Evolutionary conservation across 2,797 vertebrate species (phyloP).

Genomic region (Champsocephalus gunnari): DNA sequence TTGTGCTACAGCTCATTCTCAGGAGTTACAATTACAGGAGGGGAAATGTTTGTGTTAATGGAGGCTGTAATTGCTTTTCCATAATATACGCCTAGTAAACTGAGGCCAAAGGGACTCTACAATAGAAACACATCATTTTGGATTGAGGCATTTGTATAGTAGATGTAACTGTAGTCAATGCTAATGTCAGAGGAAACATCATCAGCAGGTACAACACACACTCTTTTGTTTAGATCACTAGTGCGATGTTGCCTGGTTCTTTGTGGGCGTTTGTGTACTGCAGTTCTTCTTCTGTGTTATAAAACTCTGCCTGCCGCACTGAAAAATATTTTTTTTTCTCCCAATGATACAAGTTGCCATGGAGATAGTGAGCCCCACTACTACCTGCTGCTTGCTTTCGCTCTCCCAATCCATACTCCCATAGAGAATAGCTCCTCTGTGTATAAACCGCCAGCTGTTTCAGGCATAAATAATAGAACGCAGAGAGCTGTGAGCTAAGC

Average conservation of each 20-base stretch:
- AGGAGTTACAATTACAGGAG: slow-evolving; percentile 47
- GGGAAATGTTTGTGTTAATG: slow-evolving; percentile 65
- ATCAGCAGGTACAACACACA: slow-evolving; percentile 40
- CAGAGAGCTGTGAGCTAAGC: slow-evolving; percentile 80
- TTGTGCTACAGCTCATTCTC: slow-evolving; percentile 22
- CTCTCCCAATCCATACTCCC: slow-evolving; percentile 67
- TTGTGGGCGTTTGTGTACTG: slow-evolving; percentile 65
- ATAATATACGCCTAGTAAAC: slow-evolving; percentile 57
- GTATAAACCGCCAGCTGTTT: slow-evolving; percentile 81
- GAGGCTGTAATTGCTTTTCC: slow-evolving; percentile 63
- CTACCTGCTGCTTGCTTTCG: slow-evolving; percentile 58
- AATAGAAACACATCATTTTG: slow-evolving; percentile 44
- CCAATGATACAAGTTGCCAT: slow-evolving; percentile 80
- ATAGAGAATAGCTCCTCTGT: slow-evolving; percentile 78
- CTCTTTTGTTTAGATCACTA: slow-evolving; percentile 55
- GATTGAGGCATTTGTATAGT: slow-evolving; percentile 45
- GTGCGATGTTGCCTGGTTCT: slow-evolving; percentile 53
- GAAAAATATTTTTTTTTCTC: slow-evolving; percentile 3
- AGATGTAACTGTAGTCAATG: slow-evolving; percentile 25
- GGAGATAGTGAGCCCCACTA: slow-evolving; percentile 77
- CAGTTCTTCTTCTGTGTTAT: slow-evolving; percentile 67
- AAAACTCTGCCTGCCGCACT: slow-evolving; percentile 68
- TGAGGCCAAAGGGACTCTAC: slow-evolving; percentile 49
- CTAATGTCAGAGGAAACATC: slow-evolving; percentile 43
- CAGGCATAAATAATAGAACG: slow-evolving; percentile 84